Evolutionary conservation across 2,888 invertebrate species (phyloP).

Genomic region (Zhengitettix transpicula): DNA sequence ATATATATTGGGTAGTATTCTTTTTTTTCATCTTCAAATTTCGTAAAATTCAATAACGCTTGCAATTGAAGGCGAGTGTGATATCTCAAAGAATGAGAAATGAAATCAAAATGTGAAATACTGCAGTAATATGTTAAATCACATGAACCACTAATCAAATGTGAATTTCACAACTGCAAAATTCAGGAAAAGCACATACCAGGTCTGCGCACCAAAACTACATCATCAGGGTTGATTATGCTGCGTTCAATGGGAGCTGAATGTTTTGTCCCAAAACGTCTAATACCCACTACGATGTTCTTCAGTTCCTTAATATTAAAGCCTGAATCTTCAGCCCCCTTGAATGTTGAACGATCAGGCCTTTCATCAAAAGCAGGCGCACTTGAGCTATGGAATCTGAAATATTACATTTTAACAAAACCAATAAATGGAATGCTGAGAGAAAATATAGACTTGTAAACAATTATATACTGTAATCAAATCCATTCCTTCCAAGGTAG

Average conservation of each 20-base stretch:
- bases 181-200: conserved; percentile 5
- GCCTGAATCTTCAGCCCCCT: conserved; percentile 10
- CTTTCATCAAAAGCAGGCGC: not conserved
- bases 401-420: not conserved
- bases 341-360: conserved; percentile 7
- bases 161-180: too few species aligned
- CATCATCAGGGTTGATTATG: conserved; percentile 11
- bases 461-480: too few species aligned
- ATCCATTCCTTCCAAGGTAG: too few species aligned
- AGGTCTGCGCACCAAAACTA: conserved; percentile 12
- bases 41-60: too few species aligned
- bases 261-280: conserved; percentile 4
- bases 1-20: too few species aligned
- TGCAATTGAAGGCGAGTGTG: too few species aligned
- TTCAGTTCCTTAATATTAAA: conserved; percentile 11
- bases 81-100: too few species aligned
- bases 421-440: not conserved
- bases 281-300: conserved; percentile 11
- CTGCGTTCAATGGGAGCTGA: conserved; percentile 6
- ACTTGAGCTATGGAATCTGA: conserved; percentile 3
- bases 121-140: too few species aligned
- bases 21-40: too few species aligned
- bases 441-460: too few species aligned
- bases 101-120: too few species aligned
- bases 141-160: too few species aligned